phyloP scores from a whole-genome alignment of 2,113 vertebrate genomes.

The Arvicanthis niloticus region DNA sequence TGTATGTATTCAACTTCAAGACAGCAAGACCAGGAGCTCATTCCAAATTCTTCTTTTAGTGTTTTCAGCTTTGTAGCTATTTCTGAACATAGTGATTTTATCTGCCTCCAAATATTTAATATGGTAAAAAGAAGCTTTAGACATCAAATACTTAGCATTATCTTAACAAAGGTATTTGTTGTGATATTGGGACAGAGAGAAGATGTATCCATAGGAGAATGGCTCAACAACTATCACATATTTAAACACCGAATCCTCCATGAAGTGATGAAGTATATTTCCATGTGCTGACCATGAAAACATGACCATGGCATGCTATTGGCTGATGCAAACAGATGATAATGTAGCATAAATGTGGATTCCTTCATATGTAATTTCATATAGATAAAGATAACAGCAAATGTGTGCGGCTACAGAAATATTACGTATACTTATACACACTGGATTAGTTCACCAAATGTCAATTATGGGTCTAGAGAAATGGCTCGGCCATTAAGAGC shows the following conservation, averaged over 20 bases:
- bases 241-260: background rate
- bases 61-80: conserved; percentile 11
- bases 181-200: background rate
- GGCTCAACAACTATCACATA: background rate
- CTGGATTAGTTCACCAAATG: background rate
- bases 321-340: background rate
- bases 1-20: conserved; percentile 46
- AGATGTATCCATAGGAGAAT: background rate
- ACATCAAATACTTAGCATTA: conserved; percentile 9
- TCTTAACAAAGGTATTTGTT: conserved; percentile 9
- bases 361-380: background rate
- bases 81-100: conserved; percentile 54
- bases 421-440: background rate
- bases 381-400: background rate
- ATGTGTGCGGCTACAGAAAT: conserved; percentile 10
- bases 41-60: conserved; percentile 41
- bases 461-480: background rate
- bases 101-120: conserved; percentile 56
- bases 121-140: conserved; percentile 3
- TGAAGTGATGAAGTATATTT: background rate
- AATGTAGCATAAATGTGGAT: background rate
- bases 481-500: background rate
- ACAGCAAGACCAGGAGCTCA: conserved; percentile 16
- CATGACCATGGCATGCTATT: background rate
- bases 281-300: background rate